phyloP scores from a whole-genome alignment of 2,888 invertebrate species.

The Dexiosoma caninum region DNA sequence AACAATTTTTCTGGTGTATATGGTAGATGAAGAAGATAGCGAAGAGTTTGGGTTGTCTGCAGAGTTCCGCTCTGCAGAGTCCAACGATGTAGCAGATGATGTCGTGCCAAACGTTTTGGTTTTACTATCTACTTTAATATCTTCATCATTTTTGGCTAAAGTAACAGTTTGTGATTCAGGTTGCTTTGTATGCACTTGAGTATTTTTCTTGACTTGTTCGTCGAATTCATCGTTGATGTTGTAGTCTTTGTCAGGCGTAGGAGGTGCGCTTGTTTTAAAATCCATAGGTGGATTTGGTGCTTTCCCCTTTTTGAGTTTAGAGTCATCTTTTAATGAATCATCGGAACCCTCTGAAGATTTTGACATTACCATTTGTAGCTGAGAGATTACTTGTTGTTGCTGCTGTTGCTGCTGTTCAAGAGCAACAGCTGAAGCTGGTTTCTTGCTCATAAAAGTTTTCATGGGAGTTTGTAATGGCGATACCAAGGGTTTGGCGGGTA shows the following conservation, averaged over 20 bases:
- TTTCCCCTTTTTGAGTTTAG: slow-evolving; percentile 83
- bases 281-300: slow-evolving; percentile 84
- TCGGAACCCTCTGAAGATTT: slow-evolving; percentile 71
- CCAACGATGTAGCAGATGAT: slow-evolving; percentile 34
- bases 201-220: slow-evolving; percentile 49
- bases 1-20: slow-evolving; percentile 67
- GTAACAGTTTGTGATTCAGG: slow-evolving; percentile 16
- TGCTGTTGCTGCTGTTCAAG: slow-evolving; percentile 55
- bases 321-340: slow-evolving; percentile 70
- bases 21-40: slow-evolving; percentile 47
- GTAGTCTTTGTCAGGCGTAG: slow-evolving; percentile 75
- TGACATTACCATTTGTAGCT: slow-evolving; percentile 79
- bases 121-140: slow-evolving; percentile 18
- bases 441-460: slow-evolving; percentile 80
- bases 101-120: slow-evolving; percentile 50
- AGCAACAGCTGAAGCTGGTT: slow-evolving; percentile 70
- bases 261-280: slow-evolving; percentile 71
- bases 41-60: slow-evolving; percentile 19
- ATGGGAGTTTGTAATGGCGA: slow-evolving; percentile 77
- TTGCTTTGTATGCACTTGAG: neutral
- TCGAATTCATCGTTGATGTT: slow-evolving; percentile 72
- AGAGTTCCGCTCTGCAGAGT: slow-evolving; percentile 9
- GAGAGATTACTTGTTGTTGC: slow-evolving; percentile 80
- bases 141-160: slow-evolving; percentile 16
- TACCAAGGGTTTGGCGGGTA: slow-evolving; percentile 85